Percentiles rank a stretch among this genome's conserved stretches.
These are phyloP conservation scores for Rhizoglyphus robini DNA, from an alignment of 1,140 invertebrate species.

Conservation along the genomic window DNA sequence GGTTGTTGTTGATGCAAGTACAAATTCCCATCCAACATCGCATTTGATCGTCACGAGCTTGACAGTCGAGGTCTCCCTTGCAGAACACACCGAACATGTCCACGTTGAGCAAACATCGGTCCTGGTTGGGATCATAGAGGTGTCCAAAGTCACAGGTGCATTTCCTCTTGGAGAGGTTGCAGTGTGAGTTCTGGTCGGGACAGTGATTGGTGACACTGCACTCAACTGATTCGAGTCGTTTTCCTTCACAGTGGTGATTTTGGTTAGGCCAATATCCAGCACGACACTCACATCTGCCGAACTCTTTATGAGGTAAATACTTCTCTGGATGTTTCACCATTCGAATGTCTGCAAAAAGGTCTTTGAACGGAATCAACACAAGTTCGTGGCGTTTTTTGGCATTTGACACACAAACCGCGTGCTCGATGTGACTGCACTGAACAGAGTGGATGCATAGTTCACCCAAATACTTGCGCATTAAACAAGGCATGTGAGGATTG, in stretches of 20 bases:
- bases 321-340: neutral
- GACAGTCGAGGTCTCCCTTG: neutral
- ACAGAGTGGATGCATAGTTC: neutral
- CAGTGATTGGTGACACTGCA: neutral
- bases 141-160: neutral
- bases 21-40: neutral
- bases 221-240: neutral
- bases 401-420: neutral
- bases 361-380: neutral
- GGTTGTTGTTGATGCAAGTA: neutral
- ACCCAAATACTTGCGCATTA: too few species aligned
- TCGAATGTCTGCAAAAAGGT: neutral
- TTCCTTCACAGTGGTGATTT: neutral
- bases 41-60: neutral
- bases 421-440: neutral
- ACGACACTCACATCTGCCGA: neutral
- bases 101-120: neutral
- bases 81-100: neutral
- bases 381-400: neutral
- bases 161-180: neutral
- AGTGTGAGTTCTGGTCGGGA: neutral
- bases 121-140: neutral
- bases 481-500: too few species aligned
- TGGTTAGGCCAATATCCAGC: neutral
- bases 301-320: neutral